phyloP scores from a whole-genome alignment of 2,797 vertebrate species.

The Periophthalmus magnuspinnatus region DNA sequence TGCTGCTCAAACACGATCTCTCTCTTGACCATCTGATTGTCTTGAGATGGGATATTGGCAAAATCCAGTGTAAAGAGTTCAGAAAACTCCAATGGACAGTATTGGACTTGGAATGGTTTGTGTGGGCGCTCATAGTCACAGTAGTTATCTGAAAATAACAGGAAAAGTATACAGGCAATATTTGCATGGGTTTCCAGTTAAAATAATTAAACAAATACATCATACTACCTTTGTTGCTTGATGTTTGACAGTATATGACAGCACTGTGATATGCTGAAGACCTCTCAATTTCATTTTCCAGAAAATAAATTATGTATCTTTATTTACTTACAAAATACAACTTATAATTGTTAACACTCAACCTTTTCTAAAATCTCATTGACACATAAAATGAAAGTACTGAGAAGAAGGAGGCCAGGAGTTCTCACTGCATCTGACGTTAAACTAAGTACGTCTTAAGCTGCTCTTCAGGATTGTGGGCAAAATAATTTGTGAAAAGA shows the following conservation, averaged over 20 bases:
- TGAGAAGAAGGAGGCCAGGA: too few relatives aligned
- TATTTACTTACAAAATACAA: not conserved
- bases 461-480: too few relatives aligned
- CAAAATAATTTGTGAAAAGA: too few relatives aligned
- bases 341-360: not conserved
- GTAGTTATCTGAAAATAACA: conserved; percentile 31
- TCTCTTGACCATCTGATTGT: conserved; percentile 31
- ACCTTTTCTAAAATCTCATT: too few relatives aligned
- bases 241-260: conserved; percentile 17
- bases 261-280: conserved; percentile 10
- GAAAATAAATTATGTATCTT: not conserved
- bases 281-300: conserved; percentile 52
- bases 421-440: too few relatives aligned
- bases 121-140: conserved; percentile 36
- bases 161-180: not conserved
- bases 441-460: too few relatives aligned
- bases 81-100: conserved; percentile 20
- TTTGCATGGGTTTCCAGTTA: not conserved
- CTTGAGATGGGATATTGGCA: conserved; percentile 15
- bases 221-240: conserved; percentile 44
- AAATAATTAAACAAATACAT: not conserved
- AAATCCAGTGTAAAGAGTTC: conserved; percentile 45
- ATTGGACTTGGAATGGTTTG: conserved; percentile 26
- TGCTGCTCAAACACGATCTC: conserved; percentile 1
- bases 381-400: too few relatives aligned